Conservation (phyloP, 2,113 vertebrate genomes). For the Pangasianodon hypophthalmus region DNA sequence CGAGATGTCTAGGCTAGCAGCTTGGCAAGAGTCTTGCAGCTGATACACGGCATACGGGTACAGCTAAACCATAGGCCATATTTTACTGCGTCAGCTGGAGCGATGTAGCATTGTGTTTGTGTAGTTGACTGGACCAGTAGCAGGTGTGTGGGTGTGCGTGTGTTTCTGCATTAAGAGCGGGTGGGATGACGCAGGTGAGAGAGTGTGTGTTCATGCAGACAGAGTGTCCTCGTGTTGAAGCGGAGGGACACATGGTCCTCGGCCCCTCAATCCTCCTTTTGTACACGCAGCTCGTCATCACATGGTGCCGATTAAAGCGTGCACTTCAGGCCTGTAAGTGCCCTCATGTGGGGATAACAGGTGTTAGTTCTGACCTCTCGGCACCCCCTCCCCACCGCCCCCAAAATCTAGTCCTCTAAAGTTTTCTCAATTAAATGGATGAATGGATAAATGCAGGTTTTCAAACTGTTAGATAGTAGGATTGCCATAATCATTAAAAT, state of each 20-base stretch:
- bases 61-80: slow-evolving; percentile 7
- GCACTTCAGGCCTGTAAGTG: slow-evolving; percentile 48
- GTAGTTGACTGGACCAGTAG: background rate
- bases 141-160: background rate
- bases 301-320: slow-evolving; percentile 54
- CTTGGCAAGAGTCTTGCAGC: slow-evolving; percentile 5
- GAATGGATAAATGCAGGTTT: background rate
- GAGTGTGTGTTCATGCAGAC: slow-evolving; percentile 25
- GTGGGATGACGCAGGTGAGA: slow-evolving; percentile 31
- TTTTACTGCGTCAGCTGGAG: slow-evolving; percentile 11
- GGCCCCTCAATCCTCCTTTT: slow-evolving; percentile 56
- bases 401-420: slow-evolving; percentile 8
- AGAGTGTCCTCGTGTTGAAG: slow-evolving; percentile 31
- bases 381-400: slow-evolving; percentile 44
- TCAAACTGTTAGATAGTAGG: background rate
- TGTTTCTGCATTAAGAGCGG: slow-evolving; percentile 28
- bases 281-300: slow-evolving; percentile 44
- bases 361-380: slow-evolving; percentile 50
- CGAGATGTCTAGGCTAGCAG: slow-evolving; percentile 3
- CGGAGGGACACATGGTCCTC: slow-evolving; percentile 50
- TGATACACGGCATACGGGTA: background rate
- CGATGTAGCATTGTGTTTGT: background rate
- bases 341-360: slow-evolving; percentile 45
- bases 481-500: background rate
- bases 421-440: background rate